Conservation (phyloP, 2,797 vertebrate genomes). For the Miichthys miiuy region DNA sequence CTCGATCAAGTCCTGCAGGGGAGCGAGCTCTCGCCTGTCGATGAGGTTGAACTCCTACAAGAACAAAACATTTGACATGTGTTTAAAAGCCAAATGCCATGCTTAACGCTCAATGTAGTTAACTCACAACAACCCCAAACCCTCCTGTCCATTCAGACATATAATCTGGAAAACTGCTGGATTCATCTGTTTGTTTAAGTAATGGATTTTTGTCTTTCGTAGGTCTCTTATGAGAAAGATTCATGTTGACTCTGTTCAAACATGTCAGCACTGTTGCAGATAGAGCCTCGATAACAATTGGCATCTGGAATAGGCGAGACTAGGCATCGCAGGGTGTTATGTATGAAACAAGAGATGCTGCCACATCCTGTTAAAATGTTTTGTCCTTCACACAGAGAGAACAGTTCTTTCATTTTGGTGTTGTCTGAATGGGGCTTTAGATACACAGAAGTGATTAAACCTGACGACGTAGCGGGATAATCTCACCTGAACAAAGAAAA, state of each 20-base stretch:
- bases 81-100: neutral
- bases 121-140: neutral
- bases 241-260: neutral
- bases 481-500: slow-evolving; percentile 97
- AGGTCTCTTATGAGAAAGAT: neutral
- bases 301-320: neutral
- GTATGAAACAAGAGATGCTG: neutral
- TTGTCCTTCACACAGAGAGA: slow-evolving; percentile 2
- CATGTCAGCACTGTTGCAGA: slow-evolving; percentile 1
- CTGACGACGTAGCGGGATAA: fast-evolving
- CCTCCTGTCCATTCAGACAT: neutral
- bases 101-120: neutral
- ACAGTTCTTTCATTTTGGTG: neutral
- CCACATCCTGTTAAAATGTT: neutral
- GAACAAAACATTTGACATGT: neutral
- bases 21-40: slow-evolving; percentile 94
- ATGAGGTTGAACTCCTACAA: slow-evolving; percentile 96
- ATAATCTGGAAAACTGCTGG: slow-evolving; percentile 2
- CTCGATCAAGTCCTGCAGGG: slow-evolving; percentile 97
- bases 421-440: neutral
- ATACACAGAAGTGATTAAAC: neutral
- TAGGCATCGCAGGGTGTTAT: neutral
- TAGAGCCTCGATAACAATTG: neutral
- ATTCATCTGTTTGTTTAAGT: neutral
- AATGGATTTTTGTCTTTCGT: neutral